Base-by-base conservation (phyloP, 37 sponge, comb jelly and placozoan genomes). In the Trichoplax adhaerens region DNA sequence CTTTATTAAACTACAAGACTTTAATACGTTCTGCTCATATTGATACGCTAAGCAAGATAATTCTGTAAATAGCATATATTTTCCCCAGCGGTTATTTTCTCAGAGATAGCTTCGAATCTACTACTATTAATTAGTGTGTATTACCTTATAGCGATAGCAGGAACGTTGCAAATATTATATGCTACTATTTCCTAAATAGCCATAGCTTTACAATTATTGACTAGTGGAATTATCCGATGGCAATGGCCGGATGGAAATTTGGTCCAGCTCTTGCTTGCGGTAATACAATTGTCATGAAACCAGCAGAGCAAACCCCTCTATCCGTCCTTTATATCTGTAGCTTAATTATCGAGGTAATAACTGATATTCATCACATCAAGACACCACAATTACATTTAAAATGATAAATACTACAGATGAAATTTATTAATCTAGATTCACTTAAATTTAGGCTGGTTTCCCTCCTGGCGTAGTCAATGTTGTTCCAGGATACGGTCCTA, bases 391-490 rank as follows among this genome's bases (percentile, higher is more conserved):
- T 29, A 29, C 29, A 29, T 29, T 29, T 29, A 29, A 29, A 29
- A 29, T 29, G 29, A 12, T 60, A 12, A 12, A 8, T 60, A n/a
- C 62, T 12, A 60, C 8, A 60, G 8, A 12, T 8, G 62, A 12
- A n/a, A 12, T 12, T 60, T 8, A 60, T 60, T 60, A 12, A 60
- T 60, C 8, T 12, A 60, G 12, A n/a, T 12, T 29, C 29, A 29
- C 29, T 29, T 29, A 29, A 29, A 29, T 29, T 53, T 48, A 79
- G 80, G 97, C 89, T 62, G 97, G 97, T 0, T 95, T 95, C 64
- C 97, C 97, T 48, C 88, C 94, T 4, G 98, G 98, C 64, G 98
- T 96, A 6, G 81, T 96, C 64, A 94, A 94, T 75, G 74, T 95
- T 54, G 64, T 95, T 50, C 77, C 85, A 2, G 97, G 97, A 46